Evolutionary conservation across 2,888 invertebrate species (phyloP), one percentile per base, ranked within the genome.

Genomic region (Trypoxylon attenuatum): DNA sequence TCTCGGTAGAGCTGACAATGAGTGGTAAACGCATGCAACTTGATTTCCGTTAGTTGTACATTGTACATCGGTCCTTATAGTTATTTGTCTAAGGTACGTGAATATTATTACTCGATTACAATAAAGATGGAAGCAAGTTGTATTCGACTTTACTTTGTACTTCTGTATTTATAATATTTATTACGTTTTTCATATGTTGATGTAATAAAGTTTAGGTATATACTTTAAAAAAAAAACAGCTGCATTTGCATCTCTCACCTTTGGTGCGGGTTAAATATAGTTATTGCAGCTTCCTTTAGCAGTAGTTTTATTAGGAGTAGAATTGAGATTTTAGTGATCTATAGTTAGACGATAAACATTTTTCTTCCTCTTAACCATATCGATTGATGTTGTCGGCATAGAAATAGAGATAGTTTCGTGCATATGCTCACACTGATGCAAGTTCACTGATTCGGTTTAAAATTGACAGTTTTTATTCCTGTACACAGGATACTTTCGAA

Each of bases 151-250:
- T 71, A 71, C 58, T 77, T 74, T 69, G 69, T 69, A 73, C 47
- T 71, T 72, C 47, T 74, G 65, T 76, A 78, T 79, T 78, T 77
- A 80, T 80, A 71, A 73, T 81, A 81, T 79, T 81, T 78, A 81
- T 79, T 75, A 76, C 65, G 61, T 73, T 81, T 80, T 77, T 77
- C 69, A 71, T 71, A 74, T 67, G 66, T 77, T 76, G 68, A 72
- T 73, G 72, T 76, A 74, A 79, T 79, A 73, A 79, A 80, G 65
- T 69, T 52, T 56, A 69, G 57, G 68, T 69, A 73, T 63, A 73
- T 68, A 73, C 64, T 73, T 73, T 68, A 71, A 38, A 57, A n/a
- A n/a, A n/a, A n/a, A n/a, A 25, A 6, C n/a, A n/a, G 19, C 16
- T 8, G n/a, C 41, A 38, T 33, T 39, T 57, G 5, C 58, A 21